phyloP scores from a whole-genome alignment of 2,888 invertebrate species.

The Cheilosia urbana region DNA sequence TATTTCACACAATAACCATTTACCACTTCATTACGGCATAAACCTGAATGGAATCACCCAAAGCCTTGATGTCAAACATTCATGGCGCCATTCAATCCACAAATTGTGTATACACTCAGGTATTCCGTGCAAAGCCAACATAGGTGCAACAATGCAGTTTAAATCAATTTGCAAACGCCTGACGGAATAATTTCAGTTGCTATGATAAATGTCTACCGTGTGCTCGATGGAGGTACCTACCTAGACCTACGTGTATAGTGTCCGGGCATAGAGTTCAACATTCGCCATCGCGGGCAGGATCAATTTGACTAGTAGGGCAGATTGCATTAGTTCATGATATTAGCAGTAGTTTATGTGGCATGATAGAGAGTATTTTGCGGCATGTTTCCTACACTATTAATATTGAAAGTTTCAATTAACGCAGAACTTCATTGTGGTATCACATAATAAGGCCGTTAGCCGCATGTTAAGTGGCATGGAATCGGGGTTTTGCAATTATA shows the following conservation, averaged over 20 bases:
- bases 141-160: slow-evolving; percentile 36
- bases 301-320: not conserved
- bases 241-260: not conserved
- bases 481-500: not conserved
- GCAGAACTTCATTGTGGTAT: not conserved
- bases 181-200: slow-evolving; percentile 28
- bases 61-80: slow-evolving; percentile 18
- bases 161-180: slow-evolving; percentile 31
- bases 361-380: slow-evolving; percentile 23
- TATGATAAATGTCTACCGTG: slow-evolving; percentile 7
- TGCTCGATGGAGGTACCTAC: not conserved
- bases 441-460: not conserved
- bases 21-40: slow-evolving; percentile 21
- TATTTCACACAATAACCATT: slow-evolving; percentile 6
- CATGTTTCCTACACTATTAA: not conserved
- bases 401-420: slow-evolving; percentile 14
- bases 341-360: slow-evolving; percentile 26
- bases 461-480: not conserved
- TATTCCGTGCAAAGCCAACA: slow-evolving; percentile 11
- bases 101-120: slow-evolving; percentile 7
- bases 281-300: not conserved
- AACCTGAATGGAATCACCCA: not conserved
- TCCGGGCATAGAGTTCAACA: not conserved
- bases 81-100: slow-evolving; percentile 22
- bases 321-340: slow-evolving; percentile 14